Percentiles rank a stretch among this genome's conserved stretches.
phyloP scores from a whole-genome alignment of 2,113 vertebrate genomes.

The Steatornis caripensis region DNA sequence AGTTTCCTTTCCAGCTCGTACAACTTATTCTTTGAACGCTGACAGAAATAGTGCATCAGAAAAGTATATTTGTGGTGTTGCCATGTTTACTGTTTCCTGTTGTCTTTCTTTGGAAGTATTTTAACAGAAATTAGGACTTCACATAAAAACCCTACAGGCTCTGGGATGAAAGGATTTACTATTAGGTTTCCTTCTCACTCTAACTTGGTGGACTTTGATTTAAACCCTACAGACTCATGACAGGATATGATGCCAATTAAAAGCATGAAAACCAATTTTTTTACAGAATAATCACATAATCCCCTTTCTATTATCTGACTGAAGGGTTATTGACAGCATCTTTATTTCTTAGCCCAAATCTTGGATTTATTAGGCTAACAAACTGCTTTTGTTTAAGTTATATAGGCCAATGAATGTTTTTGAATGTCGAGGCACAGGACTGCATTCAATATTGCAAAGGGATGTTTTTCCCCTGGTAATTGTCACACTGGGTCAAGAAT shows the following conservation, averaged over 20 bases:
- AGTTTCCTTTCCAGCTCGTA: conserved; percentile 74
- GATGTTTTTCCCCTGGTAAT: conserved; percentile 47
- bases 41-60: conserved; percentile 72
- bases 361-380: conserved; percentile 69
- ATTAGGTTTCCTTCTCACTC: conserved; percentile 58
- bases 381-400: conserved; percentile 68
- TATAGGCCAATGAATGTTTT: conserved; percentile 51
- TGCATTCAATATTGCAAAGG: conserved; percentile 57
- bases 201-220: conserved; percentile 71
- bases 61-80: conserved; percentile 76
- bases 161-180: conserved; percentile 74
- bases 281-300: conserved; percentile 71
- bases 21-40: conserved; percentile 69
- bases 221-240: conserved; percentile 63
- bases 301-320: conserved; percentile 69
- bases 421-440: conserved; percentile 19
- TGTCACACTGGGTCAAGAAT: conserved; percentile 51
- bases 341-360: conserved; percentile 65
- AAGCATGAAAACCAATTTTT: conserved; percentile 75
- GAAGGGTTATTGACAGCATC: conserved; percentile 66
- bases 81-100: conserved; percentile 79
- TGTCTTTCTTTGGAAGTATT: conserved; percentile 75
- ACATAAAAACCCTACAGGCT: conserved; percentile 54
- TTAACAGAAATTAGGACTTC: conserved; percentile 71
- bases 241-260: conserved; percentile 80